These are phyloP conservation scores for Ectemnius cavifrons DNA, from an alignment of 2,888 invertebrate genomes.

Conservation along the genomic window DNA sequence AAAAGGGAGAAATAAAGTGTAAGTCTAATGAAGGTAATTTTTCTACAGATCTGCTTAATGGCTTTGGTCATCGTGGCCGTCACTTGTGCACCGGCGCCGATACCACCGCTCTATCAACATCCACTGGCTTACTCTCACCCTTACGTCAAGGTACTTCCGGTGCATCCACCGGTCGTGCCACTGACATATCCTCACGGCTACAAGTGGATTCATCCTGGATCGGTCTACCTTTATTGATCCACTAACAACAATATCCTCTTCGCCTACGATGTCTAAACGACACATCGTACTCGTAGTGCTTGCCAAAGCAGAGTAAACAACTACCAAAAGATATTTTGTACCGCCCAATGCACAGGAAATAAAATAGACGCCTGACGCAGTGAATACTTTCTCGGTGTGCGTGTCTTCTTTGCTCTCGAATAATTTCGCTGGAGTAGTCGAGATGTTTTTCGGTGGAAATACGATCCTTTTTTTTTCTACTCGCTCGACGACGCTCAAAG, in stretches of 20 bases:
- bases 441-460: too few species aligned
- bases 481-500: too few species aligned
- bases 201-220: slow-evolving; percentile 53
- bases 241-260: not conserved
- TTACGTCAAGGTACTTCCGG: slow-evolving; percentile 52
- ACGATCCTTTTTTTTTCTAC: too few species aligned
- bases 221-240: slow-evolving; percentile 42
- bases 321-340: slow-evolving; percentile 28
- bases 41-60: slow-evolving; percentile 49
- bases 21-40: not conserved
- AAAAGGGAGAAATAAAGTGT: too few species aligned
- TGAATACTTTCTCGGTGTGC: slow-evolving; percentile 7
- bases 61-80: slow-evolving; percentile 40
- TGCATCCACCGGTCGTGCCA: slow-evolving; percentile 36
- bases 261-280: not conserved
- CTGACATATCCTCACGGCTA: slow-evolving; percentile 52
- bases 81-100: slow-evolving; percentile 42
- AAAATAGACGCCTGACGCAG: slow-evolving; percentile 32
- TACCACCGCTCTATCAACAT: slow-evolving; percentile 43
- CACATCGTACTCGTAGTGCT: not conserved
- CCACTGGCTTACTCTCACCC: slow-evolving; percentile 43
- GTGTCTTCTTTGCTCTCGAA: not conserved
- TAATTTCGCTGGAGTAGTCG: not conserved
- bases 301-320: too few species aligned
- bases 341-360: slow-evolving; percentile 28